These are phyloP conservation scores for Zaprionus taronus DNA, from an alignment of 1,140 invertebrate genomes.

Conservation along the genomic window DNA sequence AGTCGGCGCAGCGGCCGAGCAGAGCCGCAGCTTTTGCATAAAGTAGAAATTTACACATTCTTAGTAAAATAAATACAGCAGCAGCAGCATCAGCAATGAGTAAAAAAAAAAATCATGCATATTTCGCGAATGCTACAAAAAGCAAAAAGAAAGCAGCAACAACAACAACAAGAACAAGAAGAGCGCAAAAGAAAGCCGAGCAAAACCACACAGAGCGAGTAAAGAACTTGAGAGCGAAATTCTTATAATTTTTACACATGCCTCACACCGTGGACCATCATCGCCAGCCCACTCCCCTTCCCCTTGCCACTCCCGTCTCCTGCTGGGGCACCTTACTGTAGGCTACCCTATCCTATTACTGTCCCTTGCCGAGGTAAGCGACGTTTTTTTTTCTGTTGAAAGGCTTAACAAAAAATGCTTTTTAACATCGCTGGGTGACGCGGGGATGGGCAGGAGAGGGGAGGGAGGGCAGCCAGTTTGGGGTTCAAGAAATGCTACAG, in stretches of 20 bases:
- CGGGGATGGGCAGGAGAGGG: background rate
- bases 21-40: constrained; percentile 68
- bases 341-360: constrained; percentile 13
- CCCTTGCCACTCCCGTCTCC: background rate
- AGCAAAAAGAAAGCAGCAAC: constrained; percentile 9
- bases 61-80: constrained; percentile 74
- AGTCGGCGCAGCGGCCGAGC: constrained; percentile 52
- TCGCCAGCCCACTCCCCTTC: background rate
- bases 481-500: constrained; percentile 42
- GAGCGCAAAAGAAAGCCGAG: constrained; percentile 21
- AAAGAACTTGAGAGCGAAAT: constrained; percentile 80
- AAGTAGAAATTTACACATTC: constrained; percentile 83
- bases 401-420: constrained; percentile 81
- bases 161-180: background rate
- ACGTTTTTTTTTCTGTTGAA: constrained; percentile 56
- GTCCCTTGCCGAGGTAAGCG: constrained; percentile 40
- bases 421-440: constrained; percentile 55
- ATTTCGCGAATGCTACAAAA: constrained; percentile 46
- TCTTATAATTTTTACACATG: constrained; percentile 78
- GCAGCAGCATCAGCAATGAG: constrained; percentile 22
- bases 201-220: constrained; percentile 42
- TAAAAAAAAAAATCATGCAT: constrained; percentile 43
- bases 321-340: background rate
- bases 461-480: constrained; percentile 25
- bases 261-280: constrained; percentile 5